These are phyloP conservation scores for Oscheius sp. DNA, from an alignment of 1,140 invertebrate genomes.

Conservation along the genomic window DNA sequence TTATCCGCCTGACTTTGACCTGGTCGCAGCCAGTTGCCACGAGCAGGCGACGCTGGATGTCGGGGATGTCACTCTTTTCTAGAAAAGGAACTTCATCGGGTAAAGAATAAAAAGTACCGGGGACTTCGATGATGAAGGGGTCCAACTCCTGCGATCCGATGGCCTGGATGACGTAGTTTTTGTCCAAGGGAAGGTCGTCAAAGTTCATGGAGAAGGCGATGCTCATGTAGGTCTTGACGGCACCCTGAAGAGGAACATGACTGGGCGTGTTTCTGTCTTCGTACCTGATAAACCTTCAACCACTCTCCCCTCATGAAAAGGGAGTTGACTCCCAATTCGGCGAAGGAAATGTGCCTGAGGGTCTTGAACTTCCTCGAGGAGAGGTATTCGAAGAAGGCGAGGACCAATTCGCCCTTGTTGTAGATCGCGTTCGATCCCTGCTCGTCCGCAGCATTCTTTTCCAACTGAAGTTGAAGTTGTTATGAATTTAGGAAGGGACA, in stretches of 20 bases:
- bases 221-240: slow-evolving; percentile 23
- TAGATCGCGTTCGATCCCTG: neutral
- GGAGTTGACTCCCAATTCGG: neutral
- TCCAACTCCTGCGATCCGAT: slow-evolving; percentile 8
- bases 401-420: neutral
- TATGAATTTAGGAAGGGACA: neutral
- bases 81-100: neutral
- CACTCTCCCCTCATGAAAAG: slow-evolving; percentile 19
- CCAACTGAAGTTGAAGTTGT: neutral
- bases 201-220: slow-evolving; percentile 22
- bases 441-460: neutral
- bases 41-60: neutral
- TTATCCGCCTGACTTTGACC: slow-evolving; percentile 1
- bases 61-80: neutral
- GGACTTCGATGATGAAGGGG: slow-evolving; percentile 27
- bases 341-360: neutral
- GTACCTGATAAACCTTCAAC: slow-evolving; percentile 7
- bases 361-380: slow-evolving; percentile 10
- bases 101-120: neutral
- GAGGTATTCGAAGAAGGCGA: slow-evolving; percentile 16
- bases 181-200: slow-evolving; percentile 15
- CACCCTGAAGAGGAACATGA: too few relatives aligned
- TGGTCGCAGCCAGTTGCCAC: slow-evolving; percentile 10
- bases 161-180: neutral
- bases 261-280: slow-evolving; percentile 12